Percentiles rank a stretch among this genome's conserved stretches.
Conservation (phyloP, 2,797 vertebrate species). For the Epinephelus malabaricus region DNA sequence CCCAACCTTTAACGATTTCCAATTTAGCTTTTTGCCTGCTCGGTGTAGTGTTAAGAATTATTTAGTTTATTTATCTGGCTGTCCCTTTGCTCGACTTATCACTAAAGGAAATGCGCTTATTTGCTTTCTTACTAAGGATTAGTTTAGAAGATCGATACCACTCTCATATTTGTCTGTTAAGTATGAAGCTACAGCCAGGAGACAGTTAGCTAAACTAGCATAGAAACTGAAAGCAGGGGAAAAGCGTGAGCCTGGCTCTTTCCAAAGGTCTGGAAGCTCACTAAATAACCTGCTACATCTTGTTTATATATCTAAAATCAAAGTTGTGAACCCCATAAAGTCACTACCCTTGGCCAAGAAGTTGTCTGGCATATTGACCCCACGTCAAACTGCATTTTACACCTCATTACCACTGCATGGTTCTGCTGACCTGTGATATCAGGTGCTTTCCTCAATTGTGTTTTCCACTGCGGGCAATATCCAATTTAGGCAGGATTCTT, state of each 20-base stretch:
- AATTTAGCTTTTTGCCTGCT: constrained; percentile 46
- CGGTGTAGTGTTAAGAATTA: constrained; percentile 32
- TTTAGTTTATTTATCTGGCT: constrained; percentile 28
- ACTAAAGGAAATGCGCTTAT: constrained; percentile 13
- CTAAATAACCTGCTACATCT: neutral
- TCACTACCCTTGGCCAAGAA: neutral
- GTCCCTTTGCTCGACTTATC: constrained; percentile 9
- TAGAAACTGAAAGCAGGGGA: neutral
- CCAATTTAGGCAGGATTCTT: no score
- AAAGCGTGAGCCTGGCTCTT: neutral
- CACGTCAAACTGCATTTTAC: neutral
- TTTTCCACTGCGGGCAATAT: no score
- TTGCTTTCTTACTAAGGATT: constrained; percentile 10
- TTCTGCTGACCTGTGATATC: no score
- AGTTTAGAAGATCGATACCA: constrained; percentile 6
- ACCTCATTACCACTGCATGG: neutral
- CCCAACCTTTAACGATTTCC: constrained; percentile 50
- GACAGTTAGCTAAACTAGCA: neutral
- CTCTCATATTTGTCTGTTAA: constrained; percentile 5
- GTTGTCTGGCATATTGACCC: neutral
- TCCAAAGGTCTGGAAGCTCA: neutral
- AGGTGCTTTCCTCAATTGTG: no score
- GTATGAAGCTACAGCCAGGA: constrained; percentile 3
- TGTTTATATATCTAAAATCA: neutral
- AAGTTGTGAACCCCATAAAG: neutral